These are phyloP conservation scores for Masnerella sp. DNA, from an alignment of 2,888 invertebrate genomes.

Conservation along the genomic window DNA sequence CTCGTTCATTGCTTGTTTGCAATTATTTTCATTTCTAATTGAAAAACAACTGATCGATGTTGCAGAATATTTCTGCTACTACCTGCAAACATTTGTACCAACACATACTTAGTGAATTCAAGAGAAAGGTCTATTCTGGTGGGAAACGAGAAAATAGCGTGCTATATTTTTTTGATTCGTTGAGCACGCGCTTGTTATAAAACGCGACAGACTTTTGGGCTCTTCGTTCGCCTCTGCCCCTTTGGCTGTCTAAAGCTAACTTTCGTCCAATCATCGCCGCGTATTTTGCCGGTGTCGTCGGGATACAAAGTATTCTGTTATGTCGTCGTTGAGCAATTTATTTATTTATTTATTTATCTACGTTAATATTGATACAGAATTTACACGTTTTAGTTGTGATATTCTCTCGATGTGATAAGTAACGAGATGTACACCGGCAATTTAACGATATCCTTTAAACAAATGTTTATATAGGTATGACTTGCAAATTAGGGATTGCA, in stretches of 20 bases:
- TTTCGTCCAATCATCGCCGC: conserved; percentile 4
- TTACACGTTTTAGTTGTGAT: conserved; percentile 43
- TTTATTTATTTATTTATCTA: conserved; percentile 37
- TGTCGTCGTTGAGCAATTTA: conserved; percentile 3
- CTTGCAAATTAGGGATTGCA: no score
- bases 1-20: conserved; percentile 10
- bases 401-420: conserved; percentile 16
- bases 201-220: background rate
- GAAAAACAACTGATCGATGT: conserved; percentile 47
- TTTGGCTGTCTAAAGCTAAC: background rate
- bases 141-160: conserved; percentile 22
- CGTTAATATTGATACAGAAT: conserved; percentile 14
- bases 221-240: conserved; percentile 11
- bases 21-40: conserved; percentile 22
- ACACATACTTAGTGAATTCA: conserved; percentile 34
- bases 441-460: conserved; percentile 3
- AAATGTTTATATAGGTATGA: conserved; percentile 10
- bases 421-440: conserved; percentile 14
- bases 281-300: conserved; percentile 20
- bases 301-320: conserved; percentile 5
- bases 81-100: conserved; percentile 46
- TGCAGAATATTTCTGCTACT: conserved; percentile 51
- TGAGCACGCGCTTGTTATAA: conserved; percentile 30
- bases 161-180: conserved; percentile 48
- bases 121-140: conserved; percentile 23